A percentile compares a stretch with the other conserved stretches of the same genome.
Evolutionary conservation across 2,113 vertebrate species (phyloP).

Genomic region (Erythrocercus mccallii): DNA sequence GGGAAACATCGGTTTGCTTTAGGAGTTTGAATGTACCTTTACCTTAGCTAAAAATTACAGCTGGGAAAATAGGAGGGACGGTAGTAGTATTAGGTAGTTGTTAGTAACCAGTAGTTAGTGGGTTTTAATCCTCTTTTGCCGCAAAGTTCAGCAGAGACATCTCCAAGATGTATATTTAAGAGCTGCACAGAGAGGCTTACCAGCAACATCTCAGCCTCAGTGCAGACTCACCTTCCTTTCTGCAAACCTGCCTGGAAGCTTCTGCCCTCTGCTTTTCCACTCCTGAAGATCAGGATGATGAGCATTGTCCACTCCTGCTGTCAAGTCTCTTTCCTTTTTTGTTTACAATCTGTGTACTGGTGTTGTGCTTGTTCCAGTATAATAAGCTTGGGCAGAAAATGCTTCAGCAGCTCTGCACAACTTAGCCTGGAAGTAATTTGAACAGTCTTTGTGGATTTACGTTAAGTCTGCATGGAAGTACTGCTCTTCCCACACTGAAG

Average conservation of each 20-base stretch:
- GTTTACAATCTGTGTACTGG: not conserved
- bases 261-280: not conserved
- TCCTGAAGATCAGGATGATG: not conserved
- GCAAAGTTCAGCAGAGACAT: not conserved
- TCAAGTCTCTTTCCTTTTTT: not conserved
- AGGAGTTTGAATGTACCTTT: not conserved
- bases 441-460: not conserved
- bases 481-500: not conserved
- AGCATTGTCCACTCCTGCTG: not conserved
- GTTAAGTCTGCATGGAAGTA: accelerated
- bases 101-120: not conserved
- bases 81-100: not conserved
- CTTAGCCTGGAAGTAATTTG: not conserved
- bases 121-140: not conserved
- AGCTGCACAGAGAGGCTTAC: not conserved
- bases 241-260: not conserved
- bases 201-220: not conserved
- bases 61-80: not conserved
- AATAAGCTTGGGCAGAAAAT: not conserved
- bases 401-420: not conserved
- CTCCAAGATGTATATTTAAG: not conserved
- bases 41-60: not conserved
- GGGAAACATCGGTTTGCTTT: not conserved
- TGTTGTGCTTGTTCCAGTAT: not conserved
- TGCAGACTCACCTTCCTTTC: not conserved